Conservation (phyloP, 2,888 invertebrate species). For the Calephelis perditalis region DNA sequence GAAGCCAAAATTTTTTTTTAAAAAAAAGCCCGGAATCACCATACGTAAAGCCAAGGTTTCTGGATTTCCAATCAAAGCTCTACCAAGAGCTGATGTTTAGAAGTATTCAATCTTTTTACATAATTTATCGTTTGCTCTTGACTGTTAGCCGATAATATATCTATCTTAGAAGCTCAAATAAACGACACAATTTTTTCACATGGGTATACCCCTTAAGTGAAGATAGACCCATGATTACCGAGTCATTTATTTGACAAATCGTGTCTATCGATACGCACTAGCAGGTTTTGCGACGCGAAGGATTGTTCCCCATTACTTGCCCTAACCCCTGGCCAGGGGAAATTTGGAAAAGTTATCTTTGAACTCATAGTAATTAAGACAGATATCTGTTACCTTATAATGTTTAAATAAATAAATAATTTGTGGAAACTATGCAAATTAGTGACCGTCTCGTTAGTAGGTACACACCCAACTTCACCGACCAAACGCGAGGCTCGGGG, state of each 20-base stretch:
- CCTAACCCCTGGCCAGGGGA: constrained; percentile 39
- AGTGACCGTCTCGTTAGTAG: too few relatives aligned
- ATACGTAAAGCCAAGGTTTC: too few relatives aligned
- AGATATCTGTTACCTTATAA: constrained; percentile 6
- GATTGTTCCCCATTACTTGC: constrained; percentile 57
- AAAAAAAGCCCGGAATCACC: too few relatives aligned
- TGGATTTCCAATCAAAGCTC: too few relatives aligned
- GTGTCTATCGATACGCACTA: constrained; percentile 55
- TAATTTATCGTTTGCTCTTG: too few relatives aligned
- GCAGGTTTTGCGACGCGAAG: constrained; percentile 45
- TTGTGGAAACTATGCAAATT: too few relatives aligned
- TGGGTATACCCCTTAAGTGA: constrained; percentile 24
- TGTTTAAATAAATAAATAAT: background rate
- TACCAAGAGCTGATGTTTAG: too few relatives aligned
- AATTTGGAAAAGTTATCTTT: constrained; percentile 37
- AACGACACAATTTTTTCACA: constrained; percentile 22
- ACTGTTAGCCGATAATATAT: too few relatives aligned
- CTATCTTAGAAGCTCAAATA: constrained; percentile 8
- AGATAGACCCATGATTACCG: constrained; percentile 36
- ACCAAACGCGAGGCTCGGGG: too few relatives aligned
- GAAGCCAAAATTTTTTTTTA: too few relatives aligned
- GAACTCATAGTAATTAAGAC: constrained; percentile 5
- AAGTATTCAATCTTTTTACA: too few relatives aligned
- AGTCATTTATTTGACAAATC: constrained; percentile 59
- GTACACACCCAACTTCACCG: too few relatives aligned